Conservation (phyloP, 2,797 vertebrate genomes). For the Leptatherina wallacei region DNA sequence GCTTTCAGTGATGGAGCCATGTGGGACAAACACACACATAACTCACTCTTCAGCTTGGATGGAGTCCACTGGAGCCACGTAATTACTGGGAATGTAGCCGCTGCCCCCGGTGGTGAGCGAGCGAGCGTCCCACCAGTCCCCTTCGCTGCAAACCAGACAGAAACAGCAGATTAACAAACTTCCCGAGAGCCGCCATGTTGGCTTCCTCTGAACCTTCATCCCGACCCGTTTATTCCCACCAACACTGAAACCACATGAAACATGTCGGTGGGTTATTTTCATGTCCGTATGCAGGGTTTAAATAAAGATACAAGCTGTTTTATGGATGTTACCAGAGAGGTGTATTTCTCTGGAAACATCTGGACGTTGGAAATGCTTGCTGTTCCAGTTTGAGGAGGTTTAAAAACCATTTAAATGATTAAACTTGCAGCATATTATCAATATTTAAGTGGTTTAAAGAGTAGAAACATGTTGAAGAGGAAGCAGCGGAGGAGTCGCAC, state of each 20-base stretch:
- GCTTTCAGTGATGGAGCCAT: too few relatives aligned
- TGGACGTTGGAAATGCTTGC: too few relatives aligned
- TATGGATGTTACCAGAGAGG: background rate
- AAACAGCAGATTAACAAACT: slow-evolving; percentile 22
- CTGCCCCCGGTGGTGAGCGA: slow-evolving; percentile 93
- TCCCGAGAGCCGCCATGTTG: slow-evolving; percentile 2
- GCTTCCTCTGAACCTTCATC: too few relatives aligned
- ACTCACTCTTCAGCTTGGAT: slow-evolving; percentile 98
- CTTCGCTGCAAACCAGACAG: slow-evolving; percentile 86
- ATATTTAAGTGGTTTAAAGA: too few relatives aligned
- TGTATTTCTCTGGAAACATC: too few relatives aligned
- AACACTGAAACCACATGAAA: background rate
- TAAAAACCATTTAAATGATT: too few relatives aligned
- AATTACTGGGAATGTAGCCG: slow-evolving; percentile 98
- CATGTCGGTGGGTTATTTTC: background rate
- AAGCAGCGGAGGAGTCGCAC: too few relatives aligned
- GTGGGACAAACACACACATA: background rate
- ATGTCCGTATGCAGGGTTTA: background rate
- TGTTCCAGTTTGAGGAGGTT: too few relatives aligned
- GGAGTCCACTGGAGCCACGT: slow-evolving; percentile 97
- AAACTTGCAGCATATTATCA: too few relatives aligned
- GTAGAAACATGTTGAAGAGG: too few relatives aligned
- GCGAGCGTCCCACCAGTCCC: slow-evolving; percentile 98
- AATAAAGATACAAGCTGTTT: background rate
- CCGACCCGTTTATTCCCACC: too few relatives aligned